Base-by-base conservation (phyloP, 2,113 vertebrate species). In the Platanista minor region DNA sequence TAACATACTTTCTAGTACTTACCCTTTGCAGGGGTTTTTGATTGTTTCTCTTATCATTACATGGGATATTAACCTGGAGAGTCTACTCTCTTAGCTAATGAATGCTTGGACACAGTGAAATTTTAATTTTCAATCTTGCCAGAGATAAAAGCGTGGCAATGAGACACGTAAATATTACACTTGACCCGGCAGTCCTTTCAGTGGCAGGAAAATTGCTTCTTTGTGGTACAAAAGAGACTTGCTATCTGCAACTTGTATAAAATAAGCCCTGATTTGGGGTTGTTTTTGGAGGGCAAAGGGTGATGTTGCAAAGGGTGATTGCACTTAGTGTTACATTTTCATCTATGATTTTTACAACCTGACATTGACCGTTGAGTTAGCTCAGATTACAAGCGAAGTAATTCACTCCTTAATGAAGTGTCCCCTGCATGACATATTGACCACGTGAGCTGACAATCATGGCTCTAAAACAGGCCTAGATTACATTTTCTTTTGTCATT, bases 371-470 rank as follows among this genome's bases (percentile, higher is more conserved):
- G 96, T 98, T 98, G 98, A 97, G 98, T 98, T 98, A 98, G 97
- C 91, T 98, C 96, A 92, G 92, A 98, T 98, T 98, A 98, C 97
- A 72, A 98, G 96, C 64, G n/a, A 97, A 98, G 97, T 98, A 98
- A 98, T 98, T 98, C 97, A 94, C 94, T 96, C 96, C 97, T 97
- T 98, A 98, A 98, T 98, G 98, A 98, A 98, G 97, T 98, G 97
- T 93, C 97, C 85, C 97, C 96, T 93, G 18, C 87, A 91, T 98
- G 98, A 98, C 98, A 98, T 97, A 98, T 57, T 97, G 95, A 98
- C 98, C 98, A 98, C 88, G 94, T 49, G 95, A 98, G 96, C 97
- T 97, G 97, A 98, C 98, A 98, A 97, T 97, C 91, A 59, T 93
- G 39, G 93, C 97, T 98, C 98, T 98, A 97, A 98, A 98, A 96